These are phyloP conservation scores for Mayetiola destructor DNA, from an alignment of 2,888 invertebrate species.

Conservation along the genomic window DNA sequence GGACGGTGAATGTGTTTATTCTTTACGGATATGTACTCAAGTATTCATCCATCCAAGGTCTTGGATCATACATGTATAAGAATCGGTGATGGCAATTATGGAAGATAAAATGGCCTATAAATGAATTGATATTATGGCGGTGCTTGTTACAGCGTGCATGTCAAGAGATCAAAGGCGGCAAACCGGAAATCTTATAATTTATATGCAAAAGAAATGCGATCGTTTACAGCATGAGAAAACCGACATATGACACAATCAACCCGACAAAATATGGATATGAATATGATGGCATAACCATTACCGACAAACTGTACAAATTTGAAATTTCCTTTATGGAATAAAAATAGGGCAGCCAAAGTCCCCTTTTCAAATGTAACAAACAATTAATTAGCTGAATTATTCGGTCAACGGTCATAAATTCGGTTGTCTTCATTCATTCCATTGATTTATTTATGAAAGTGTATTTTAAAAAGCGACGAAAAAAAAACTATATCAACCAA, in stretches of 20 bases:
- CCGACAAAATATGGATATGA: too few species aligned
- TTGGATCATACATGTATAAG: too few species aligned
- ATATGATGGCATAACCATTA: too few species aligned
- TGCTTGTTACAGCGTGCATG: background rate
- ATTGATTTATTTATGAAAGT: too few species aligned
- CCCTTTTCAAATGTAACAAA: slow-evolving; percentile 1
- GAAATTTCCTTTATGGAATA: too few species aligned
- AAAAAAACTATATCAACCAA: too few species aligned
- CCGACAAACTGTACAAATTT: too few species aligned
- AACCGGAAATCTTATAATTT: slow-evolving; percentile 8
- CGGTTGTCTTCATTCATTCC: background rate
- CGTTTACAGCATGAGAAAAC: background rate
- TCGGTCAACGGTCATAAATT: background rate
- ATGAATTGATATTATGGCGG: slow-evolving; percentile 6
- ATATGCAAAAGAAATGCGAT: slow-evolving; percentile 7
- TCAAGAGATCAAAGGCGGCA: background rate
- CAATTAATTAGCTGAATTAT: slow-evolving; percentile 11
- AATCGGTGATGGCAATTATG: background rate
- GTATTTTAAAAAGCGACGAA: too few species aligned
- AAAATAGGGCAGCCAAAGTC: too few species aligned
- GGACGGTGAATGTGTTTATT: too few species aligned
- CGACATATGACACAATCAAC: background rate
- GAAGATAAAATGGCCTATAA: background rate
- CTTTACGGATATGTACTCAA: too few species aligned
- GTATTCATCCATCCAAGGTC: too few species aligned